phyloP scores from a whole-genome alignment of 2,888 invertebrate species.

The Tenthredo distinguenda region DNA sequence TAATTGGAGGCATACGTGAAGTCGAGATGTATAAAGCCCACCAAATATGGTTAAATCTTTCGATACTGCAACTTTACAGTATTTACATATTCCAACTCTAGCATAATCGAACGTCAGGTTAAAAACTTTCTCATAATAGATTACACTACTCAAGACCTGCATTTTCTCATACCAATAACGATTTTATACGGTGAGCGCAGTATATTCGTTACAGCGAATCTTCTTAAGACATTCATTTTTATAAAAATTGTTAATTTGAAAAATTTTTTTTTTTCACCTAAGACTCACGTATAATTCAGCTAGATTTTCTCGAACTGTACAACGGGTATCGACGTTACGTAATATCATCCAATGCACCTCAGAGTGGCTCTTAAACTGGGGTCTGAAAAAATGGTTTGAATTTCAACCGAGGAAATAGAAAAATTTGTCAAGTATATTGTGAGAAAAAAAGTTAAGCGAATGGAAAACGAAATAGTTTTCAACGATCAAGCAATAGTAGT shows the following conservation, averaged over 20 bases:
- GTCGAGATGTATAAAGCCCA: background rate
- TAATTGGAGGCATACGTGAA: constrained; percentile 19
- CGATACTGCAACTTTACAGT: background rate
- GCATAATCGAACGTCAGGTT: background rate
- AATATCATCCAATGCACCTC: background rate
- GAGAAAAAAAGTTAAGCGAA: background rate
- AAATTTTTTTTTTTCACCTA: background rate
- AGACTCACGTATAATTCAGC: background rate
- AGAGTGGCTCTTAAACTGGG: background rate
- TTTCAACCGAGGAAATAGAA: background rate
- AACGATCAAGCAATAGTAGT: too few relatives aligned
- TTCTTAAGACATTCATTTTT: background rate
- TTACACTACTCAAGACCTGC: background rate
- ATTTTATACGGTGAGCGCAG: background rate
- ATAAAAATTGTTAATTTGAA: background rate
- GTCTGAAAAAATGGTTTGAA: background rate
- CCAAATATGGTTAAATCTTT: background rate
- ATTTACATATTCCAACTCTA: background rate
- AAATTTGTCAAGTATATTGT: background rate
- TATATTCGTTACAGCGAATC: background rate
- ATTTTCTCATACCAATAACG: background rate
- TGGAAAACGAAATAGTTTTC: background rate
- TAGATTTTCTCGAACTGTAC: background rate
- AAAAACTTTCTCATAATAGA: constrained; percentile 15
- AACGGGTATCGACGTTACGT: background rate